Base-by-base conservation (phyloP, 2,113 vertebrate species). In the Ptychochromis oligacanthus region DNA sequence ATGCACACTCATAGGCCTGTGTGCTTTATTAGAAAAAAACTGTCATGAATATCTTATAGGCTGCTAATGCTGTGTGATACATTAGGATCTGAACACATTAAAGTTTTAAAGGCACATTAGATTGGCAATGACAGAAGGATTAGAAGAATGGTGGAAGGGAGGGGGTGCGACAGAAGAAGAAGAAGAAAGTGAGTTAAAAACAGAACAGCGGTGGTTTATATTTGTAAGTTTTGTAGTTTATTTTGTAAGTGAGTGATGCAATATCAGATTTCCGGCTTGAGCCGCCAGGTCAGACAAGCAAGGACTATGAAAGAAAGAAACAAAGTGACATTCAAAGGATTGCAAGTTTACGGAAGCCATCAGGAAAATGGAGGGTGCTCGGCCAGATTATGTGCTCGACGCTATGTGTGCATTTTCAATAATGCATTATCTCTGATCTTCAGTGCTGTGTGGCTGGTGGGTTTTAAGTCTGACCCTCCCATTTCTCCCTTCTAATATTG, bases 21-120 rank as follows among this genome's bases (percentile, higher is more conserved):
- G 91, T 58, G 86, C 84, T 90, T 93, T 91, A 93, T 92, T 90
- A 87, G 88, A 93, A 85, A 93, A n/a, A 92, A 93, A 80, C 79
- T 62, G 78, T 88, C 87, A 94, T 95, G 88, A 95, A 95, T 95
- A 84, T 95, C 92, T 95, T 80, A 95, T 93, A 84, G 92, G 84
- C 88, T 91, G 85, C 87, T 92, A 94, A 93, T 92, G 87, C 91
- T 74, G 85, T 79, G 85, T 84, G 89, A 90, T 91, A 89, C 85
- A 80, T 90, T 67, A 80, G 89, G 86, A 91, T 92, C 90, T 76
- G 88, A 62, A 85, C 57, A 77, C 91, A 93, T 94, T 90, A 93
- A 94, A 90, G 80, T 93, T 94, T 93, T 78, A 94, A 61, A 75
- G 15, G 70, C 82, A 28, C 85, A 38, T 87, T 75, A 75, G 78